Evolutionary conservation across 2,113 vertebrate genomes (phyloP).

Genomic region (Heterotilapia buettikoferi): DNA sequence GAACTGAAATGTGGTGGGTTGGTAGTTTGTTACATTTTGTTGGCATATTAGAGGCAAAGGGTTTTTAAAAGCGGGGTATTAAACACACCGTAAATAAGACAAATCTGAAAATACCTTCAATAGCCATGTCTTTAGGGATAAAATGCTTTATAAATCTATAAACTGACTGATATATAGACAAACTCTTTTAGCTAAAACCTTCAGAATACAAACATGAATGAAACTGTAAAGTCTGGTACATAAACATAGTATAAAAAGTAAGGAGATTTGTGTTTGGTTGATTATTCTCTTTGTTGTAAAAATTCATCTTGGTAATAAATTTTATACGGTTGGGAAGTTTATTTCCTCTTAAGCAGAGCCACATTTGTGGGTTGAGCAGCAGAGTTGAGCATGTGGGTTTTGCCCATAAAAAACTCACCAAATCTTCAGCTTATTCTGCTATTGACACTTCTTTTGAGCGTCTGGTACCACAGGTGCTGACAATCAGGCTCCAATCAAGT

Average conservation of each 20-base stretch:
- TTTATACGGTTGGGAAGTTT: not conserved
- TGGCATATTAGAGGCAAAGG: not conserved
- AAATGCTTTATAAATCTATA: not conserved
- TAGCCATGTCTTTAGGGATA: not conserved
- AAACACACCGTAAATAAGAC: not conserved
- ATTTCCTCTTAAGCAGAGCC: not conserved
- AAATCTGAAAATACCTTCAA: not conserved
- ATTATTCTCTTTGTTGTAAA: not conserved
- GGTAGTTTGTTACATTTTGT: not conserved
- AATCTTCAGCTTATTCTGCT: not conserved
- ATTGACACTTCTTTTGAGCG: not conserved
- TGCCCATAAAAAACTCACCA: rapidly evolving
- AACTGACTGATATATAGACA: not conserved
- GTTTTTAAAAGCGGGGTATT: not conserved
- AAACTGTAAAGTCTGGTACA: not conserved
- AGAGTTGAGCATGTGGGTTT: not conserved
- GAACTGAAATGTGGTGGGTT: not conserved
- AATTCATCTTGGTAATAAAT: not conserved
- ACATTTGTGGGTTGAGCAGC: not conserved
- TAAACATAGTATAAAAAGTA: not conserved
- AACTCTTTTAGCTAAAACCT: not conserved
- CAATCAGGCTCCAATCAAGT: not conserved
- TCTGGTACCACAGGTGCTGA: not conserved
- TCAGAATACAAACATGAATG: not conserved
- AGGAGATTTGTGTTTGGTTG: not conserved